Evolutionary conservation across 2,113 vertebrate species (phyloP), one percentile per base, ranked within the genome.

Genomic region (Etheostoma spectabile): DNA sequence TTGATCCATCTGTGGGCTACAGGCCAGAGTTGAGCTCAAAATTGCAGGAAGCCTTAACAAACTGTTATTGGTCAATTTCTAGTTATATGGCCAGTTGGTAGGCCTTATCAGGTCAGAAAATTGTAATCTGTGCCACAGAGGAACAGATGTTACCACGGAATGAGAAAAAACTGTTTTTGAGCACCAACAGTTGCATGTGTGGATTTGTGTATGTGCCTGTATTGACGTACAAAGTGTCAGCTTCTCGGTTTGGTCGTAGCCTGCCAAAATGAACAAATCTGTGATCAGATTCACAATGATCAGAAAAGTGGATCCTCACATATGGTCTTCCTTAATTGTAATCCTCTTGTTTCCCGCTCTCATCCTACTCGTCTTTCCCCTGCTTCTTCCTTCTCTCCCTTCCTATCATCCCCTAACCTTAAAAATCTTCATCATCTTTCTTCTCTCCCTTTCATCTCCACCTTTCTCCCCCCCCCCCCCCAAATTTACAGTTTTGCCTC

Each of bases 21-120:
- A 12, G 66, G 80, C 79, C 91, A 86, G 81, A 88, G 49, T 56
- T 56, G 55, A 67, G 75, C 82, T 75, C 51, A 77, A 87, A 88
- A 89, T 79, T 88, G 86, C 48, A 61, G 73, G 68, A 52, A 67
- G 69, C 68, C 85, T 84, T 74, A 84, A 86, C 62, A 84, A 88
- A 88, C 63, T 83, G 83, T 84, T 90, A 86, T 90, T 89, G 88
- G 86, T 91, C 80, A 78, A 88, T 93, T 93, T 92, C 84, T 91
- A 86, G 83, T 93, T 88, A 82, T 87, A 42, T 8, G 89, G 80
- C 81, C 79, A 77, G 76, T 90, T 73, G 74, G 83, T 86, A 5
- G 82, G 76, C 67, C 77, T 79, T 83, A 88, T 93, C 89, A 88
- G 89, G 84, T 85, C 79, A 72, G 77, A 90, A 88, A 89, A 94